These are phyloP conservation scores for Siniperca scherzeri DNA, from an alignment of 2,797 vertebrate genomes.

Conservation along the genomic window DNA sequence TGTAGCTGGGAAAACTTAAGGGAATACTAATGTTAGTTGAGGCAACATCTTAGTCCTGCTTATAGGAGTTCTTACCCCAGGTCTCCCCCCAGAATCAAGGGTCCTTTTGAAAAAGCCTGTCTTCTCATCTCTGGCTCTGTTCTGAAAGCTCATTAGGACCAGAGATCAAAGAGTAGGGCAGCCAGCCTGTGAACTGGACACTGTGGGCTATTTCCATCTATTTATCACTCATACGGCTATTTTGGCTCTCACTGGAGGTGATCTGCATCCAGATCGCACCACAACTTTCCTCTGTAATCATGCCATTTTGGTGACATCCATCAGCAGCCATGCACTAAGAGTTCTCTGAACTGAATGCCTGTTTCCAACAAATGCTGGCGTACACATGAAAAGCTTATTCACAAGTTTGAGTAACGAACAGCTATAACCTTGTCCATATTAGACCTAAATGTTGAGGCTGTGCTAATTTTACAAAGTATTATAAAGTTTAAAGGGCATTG, in stretches of 20 bases:
- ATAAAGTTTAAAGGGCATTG: not conserved
- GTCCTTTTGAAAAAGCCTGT: conserved; percentile 72
- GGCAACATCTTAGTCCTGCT: conserved; percentile 75
- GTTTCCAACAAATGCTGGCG: conserved; percentile 47
- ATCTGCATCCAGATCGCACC: conserved; percentile 70
- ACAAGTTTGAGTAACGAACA: conserved; percentile 20
- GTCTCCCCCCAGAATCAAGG: conserved; percentile 74
- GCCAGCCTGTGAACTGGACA: conserved; percentile 75
- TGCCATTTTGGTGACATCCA: conserved; percentile 71
- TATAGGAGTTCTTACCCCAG: conserved; percentile 69
- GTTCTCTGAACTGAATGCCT: conserved; percentile 23
- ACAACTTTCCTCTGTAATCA: conserved; percentile 68
- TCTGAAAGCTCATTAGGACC: conserved; percentile 84
- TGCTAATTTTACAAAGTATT: conserved; percentile 6
- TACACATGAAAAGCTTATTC: conserved; percentile 49
- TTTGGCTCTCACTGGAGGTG: conserved; percentile 70
- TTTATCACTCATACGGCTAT: conserved; percentile 73
- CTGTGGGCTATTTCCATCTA: conserved; percentile 80
- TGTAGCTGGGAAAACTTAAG: conserved; percentile 63
- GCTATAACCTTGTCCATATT: conserved; percentile 24
- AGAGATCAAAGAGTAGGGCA: conserved; percentile 81
- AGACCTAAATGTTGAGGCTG: conserved; percentile 16
- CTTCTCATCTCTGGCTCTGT: conserved; percentile 79
- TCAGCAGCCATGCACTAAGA: conserved; percentile 40
- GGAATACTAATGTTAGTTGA: conserved; percentile 81